These are phyloP conservation scores for Aselliscus stoliczkanus DNA, from an alignment of 2,797 vertebrate species.

Conservation along the genomic window DNA sequence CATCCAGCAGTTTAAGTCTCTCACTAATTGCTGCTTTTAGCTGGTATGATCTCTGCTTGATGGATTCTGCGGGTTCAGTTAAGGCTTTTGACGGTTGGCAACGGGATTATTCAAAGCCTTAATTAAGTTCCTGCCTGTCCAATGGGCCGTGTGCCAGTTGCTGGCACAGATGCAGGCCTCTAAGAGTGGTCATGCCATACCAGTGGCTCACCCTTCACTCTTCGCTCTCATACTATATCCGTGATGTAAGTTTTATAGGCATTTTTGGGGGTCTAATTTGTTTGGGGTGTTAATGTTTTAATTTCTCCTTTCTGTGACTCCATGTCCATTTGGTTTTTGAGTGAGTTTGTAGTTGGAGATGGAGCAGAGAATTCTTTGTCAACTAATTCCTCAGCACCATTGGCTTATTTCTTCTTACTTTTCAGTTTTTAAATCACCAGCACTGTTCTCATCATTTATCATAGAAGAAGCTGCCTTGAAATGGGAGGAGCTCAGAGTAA, in stretches of 20 bases:
- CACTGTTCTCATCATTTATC: neutral
- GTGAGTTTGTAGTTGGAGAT: neutral
- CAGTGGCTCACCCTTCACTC: neutral
- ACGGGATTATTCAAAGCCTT: slow-evolving; percentile 46
- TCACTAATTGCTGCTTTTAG: slow-evolving; percentile 53
- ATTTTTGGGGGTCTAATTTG: neutral
- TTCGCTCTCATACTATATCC: neutral
- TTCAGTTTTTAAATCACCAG: neutral
- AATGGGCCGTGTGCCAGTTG: neutral
- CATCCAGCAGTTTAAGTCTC: neutral
- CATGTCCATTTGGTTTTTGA: neutral
- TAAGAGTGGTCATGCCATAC: neutral
- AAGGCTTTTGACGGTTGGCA: slow-evolving; percentile 51
- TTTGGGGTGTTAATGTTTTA: neutral
- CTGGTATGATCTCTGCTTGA: slow-evolving; percentile 9
- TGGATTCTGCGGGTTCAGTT: slow-evolving; percentile 26
- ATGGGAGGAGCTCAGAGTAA: neutral
- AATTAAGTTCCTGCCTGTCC: slow-evolving; percentile 43
- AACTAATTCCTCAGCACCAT: neutral
- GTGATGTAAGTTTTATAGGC: neutral
- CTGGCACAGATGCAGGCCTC: slow-evolving; percentile 16
- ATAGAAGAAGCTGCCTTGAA: neutral
- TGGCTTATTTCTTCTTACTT: neutral
- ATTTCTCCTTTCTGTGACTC: neutral
- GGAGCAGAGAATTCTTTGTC: neutral